Evolutionary conservation across 2,888 invertebrate species (phyloP).

Genomic region (Lottia scabra): DNA sequence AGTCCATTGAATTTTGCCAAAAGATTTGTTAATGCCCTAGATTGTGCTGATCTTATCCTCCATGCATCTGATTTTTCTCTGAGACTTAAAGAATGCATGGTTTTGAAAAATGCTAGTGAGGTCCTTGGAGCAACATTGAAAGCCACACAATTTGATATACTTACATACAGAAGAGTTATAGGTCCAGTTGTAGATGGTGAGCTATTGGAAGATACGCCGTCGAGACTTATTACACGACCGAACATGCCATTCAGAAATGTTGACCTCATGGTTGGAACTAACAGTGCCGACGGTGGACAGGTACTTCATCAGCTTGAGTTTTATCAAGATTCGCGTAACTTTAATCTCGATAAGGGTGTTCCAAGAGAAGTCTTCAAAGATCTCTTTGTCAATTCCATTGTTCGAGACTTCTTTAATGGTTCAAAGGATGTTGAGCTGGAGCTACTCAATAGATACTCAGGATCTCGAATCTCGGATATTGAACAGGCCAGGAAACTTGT

Average conservation of each 20-base stretch:
- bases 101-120: not conserved
- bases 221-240: conserved; percentile 9
- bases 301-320: conserved; percentile 11
- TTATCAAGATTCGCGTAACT: conserved; percentile 17
- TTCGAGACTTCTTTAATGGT: conserved; percentile 21
- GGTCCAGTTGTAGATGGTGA: conserved; percentile 26
- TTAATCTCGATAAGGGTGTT: conserved; percentile 16
- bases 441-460: not conserved
- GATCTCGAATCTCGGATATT: not conserved
- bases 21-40: not conserved
- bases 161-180: conserved; percentile 16
- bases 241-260: conserved; percentile 21
- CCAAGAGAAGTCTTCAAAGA: conserved; percentile 18
- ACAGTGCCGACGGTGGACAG: conserved; percentile 25
- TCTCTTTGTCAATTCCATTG: conserved; percentile 18
- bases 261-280: conserved; percentile 25
- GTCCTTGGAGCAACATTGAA: conserved; percentile 16
- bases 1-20: not conserved
- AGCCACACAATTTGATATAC: not conserved
- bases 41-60: not conserved
- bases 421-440: not conserved
- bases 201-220: conserved; percentile 11
- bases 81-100: conserved; percentile 24
- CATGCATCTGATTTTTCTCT: conserved; percentile 8
- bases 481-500: conserved; percentile 22